phyloP scores from a whole-genome alignment of 2,888 invertebrate species.

The Ptilodon capucinus region DNA sequence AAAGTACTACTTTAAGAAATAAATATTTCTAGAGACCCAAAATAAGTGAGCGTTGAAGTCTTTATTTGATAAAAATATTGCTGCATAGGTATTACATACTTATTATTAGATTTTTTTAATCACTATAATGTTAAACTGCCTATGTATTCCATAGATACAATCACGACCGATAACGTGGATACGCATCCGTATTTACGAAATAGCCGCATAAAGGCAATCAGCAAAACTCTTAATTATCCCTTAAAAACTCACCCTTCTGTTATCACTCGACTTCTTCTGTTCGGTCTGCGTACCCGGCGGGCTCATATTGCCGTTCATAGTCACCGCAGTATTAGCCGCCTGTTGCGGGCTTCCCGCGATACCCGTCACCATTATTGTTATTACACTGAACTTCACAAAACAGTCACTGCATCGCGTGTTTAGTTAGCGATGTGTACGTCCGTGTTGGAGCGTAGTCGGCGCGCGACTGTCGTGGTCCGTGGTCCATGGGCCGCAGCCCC shows the following conservation, averaged over 20 bases:
- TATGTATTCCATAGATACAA: too few species aligned
- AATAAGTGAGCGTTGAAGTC: too few species aligned
- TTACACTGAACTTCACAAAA: conserved; percentile 36
- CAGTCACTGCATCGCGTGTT: conserved; percentile 45
- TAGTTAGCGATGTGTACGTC: conserved; percentile 23
- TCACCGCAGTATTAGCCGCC: conserved; percentile 47
- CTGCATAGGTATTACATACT: too few species aligned
- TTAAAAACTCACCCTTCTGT: conserved; percentile 65
- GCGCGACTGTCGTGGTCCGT: conserved; percentile 60
- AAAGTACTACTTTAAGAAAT: too few species aligned
- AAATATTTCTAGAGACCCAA: too few species aligned
- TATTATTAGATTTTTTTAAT: too few species aligned
- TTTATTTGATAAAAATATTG: too few species aligned
- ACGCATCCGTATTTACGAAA: neutral
- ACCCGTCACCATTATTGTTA: conserved; percentile 72
- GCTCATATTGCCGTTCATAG: conserved; percentile 48
- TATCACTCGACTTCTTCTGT: conserved; percentile 68
- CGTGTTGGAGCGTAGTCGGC: conserved; percentile 50
- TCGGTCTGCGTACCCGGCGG: conserved; percentile 47
- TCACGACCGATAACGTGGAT: too few species aligned
- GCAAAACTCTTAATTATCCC: neutral
- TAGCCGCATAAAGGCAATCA: neutral
- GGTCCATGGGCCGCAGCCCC: conserved; percentile 12
- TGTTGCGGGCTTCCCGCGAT: conserved; percentile 59
- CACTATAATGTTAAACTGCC: too few species aligned